Evolutionary conservation across 2,888 invertebrate genomes (phyloP).

Genomic region (Perizoma flavofasciatum): DNA sequence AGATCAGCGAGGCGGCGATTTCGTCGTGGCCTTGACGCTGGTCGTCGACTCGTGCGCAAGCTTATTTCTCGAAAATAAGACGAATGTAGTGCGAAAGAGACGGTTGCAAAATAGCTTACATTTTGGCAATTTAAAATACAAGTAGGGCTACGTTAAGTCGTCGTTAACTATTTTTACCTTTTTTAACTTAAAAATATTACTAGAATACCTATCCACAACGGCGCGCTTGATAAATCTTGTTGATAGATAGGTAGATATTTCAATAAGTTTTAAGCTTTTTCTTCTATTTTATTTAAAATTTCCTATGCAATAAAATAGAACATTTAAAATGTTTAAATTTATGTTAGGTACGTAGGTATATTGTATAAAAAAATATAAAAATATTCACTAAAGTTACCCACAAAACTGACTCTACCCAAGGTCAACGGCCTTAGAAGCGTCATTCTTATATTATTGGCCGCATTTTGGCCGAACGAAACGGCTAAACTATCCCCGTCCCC

Average conservation of each 20-base stretch:
- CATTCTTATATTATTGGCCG: slow-evolving; percentile 83
- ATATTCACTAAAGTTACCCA: slow-evolving; percentile 16
- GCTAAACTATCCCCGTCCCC: slow-evolving; percentile 60
- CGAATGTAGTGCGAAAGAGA: slow-evolving; percentile 43
- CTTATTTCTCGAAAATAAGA: slow-evolving; percentile 61
- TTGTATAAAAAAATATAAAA: background rate
- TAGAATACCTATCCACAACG: too few species aligned
- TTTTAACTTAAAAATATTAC: too few species aligned
- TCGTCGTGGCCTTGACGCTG: slow-evolving; percentile 75
- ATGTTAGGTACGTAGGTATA: too few species aligned
- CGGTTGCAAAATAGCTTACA: slow-evolving; percentile 34
- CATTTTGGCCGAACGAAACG: slow-evolving; percentile 77
- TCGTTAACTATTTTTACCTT: background rate
- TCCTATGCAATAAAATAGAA: too few species aligned
- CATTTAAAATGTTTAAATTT: too few species aligned
- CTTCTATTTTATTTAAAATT: too few species aligned
- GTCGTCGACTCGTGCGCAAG: slow-evolving; percentile 66
- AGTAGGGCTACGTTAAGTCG: too few species aligned
- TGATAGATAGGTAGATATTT: too few species aligned
- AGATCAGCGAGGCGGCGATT: slow-evolving; percentile 51
- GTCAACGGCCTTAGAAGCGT: slow-evolving; percentile 77
- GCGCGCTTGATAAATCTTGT: too few species aligned
- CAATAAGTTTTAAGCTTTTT: too few species aligned
- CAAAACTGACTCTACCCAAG: slow-evolving; percentile 58
- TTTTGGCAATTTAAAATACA: slow-evolving; percentile 12